Evolutionary conservation across 2,113 vertebrate species (phyloP).

Genomic region (Pseudorectes ferrugineus): DNA sequence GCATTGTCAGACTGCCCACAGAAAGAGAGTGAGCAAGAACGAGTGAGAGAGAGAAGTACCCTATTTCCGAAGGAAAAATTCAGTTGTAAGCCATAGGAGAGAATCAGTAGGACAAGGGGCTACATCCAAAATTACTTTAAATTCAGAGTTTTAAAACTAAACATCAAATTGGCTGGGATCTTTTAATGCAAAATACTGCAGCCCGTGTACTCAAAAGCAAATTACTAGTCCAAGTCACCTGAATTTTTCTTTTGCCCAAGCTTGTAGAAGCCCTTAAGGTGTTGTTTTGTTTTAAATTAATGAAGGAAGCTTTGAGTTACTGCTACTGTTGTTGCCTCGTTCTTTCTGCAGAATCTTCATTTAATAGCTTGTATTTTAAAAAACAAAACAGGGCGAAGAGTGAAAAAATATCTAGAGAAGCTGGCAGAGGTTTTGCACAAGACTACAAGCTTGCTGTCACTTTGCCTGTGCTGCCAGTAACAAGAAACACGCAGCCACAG

Average conservation of each 20-base stretch:
- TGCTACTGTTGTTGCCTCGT: background rate
- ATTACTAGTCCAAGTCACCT: background rate
- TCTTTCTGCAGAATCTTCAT: background rate
- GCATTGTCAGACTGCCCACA: constrained; percentile 1
- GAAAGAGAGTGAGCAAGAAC: accelerated
- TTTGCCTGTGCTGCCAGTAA: background rate
- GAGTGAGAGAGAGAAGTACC: background rate
- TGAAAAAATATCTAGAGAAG: background rate
- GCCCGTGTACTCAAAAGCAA: background rate
- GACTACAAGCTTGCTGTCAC: background rate
- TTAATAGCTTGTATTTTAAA: background rate
- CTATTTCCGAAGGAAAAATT: background rate
- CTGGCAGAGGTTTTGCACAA: background rate
- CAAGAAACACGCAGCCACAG: background rate
- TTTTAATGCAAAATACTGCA: background rate
- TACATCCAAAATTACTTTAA: background rate
- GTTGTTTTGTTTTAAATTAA: background rate
- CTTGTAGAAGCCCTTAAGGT: background rate
- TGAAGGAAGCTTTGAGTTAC: background rate
- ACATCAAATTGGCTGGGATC: background rate
- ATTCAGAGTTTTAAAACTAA: background rate
- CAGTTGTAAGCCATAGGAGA: background rate
- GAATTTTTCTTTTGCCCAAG: background rate
- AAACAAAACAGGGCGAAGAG: background rate
- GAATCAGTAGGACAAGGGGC: background rate